Base-by-base conservation (phyloP, 2,888 invertebrate species). In the Chloroclystis v-ata region DNA sequence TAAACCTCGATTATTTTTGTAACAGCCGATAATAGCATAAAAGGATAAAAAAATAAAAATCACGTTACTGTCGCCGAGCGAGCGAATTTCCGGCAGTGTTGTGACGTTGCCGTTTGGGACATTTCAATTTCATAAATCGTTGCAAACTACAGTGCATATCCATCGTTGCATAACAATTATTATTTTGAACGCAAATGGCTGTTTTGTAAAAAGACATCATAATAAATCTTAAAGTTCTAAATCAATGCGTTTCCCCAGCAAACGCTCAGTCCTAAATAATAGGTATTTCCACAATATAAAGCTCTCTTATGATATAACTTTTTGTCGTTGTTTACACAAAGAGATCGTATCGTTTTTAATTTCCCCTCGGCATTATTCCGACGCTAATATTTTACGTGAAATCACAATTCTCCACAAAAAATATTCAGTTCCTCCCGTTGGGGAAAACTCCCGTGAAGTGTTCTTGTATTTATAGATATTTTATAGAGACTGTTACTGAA, bases 301-400 rank as follows among this genome's bases (percentile, higher is more conserved):
- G 38, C 40, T 49, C 43, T 42, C 47, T 54, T 56, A 20, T 60
- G 52, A 54, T 54, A 54, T 51, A 47, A 55, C 43, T 57, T 54
- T 56, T 54, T 53, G 54, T 57, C 54, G 45, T 47, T 67, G 65
- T 74, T 68, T 66, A 63, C 59, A 69, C 70, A 72, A 69, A 71
- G 61, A 71, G 65, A 72, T 72, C 66, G 65, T 69, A 67, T 72
- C 69, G 60, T 65, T 77, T 49, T 75, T 77, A 78, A 78, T 78
- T 78, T 77, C 75, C 76, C 74, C 66, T 72, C 65, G 76, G 78
- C 66, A 76, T 76, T 75, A 70, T 69, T 68, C 73, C 65, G 70
- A 51, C 56, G 51, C 51, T 75, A 71, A 78, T 76, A 75, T 73
- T 77, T 78, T 76, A 71, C 74, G 71, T 75, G 72, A 70, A 67